Conservation (phyloP, 2,113 vertebrate species). For the Parus major region DNA sequence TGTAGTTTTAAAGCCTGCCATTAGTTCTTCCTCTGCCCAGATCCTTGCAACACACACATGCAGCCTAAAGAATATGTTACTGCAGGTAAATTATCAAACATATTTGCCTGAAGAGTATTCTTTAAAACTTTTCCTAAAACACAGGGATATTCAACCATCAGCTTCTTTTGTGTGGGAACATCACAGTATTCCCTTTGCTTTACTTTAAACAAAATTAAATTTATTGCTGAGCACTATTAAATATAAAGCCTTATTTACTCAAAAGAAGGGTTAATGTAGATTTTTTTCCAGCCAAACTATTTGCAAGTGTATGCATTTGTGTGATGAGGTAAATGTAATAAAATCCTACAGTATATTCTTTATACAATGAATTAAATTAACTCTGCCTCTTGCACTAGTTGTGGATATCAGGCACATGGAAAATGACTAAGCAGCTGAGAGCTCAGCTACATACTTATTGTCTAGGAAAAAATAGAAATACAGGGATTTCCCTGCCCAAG, state of each 20-base stretch:
- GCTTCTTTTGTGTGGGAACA: background rate
- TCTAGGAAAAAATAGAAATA: background rate
- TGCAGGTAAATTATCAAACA: background rate
- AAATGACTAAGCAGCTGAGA: background rate
- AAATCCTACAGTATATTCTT: background rate
- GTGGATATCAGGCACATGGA: background rate
- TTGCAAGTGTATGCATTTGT: background rate
- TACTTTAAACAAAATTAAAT: background rate
- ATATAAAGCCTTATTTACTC: background rate
- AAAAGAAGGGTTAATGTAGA: background rate
- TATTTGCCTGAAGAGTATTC: background rate
- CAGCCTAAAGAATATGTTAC: background rate
- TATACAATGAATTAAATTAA: background rate
- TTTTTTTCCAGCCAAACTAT: background rate
- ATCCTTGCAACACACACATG: background rate
- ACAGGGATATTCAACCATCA: background rate
- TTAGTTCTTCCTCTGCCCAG: background rate
- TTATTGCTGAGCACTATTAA: background rate
- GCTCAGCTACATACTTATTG: background rate
- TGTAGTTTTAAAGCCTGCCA: background rate
- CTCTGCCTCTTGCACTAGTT: background rate
- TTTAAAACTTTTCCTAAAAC: background rate
- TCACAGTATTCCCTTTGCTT: background rate
- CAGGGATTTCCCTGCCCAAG: background rate
- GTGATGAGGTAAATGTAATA: background rate